phyloP scores from a whole-genome alignment of 2,113 vertebrate genomes.

The Corythaixoides concolor region DNA sequence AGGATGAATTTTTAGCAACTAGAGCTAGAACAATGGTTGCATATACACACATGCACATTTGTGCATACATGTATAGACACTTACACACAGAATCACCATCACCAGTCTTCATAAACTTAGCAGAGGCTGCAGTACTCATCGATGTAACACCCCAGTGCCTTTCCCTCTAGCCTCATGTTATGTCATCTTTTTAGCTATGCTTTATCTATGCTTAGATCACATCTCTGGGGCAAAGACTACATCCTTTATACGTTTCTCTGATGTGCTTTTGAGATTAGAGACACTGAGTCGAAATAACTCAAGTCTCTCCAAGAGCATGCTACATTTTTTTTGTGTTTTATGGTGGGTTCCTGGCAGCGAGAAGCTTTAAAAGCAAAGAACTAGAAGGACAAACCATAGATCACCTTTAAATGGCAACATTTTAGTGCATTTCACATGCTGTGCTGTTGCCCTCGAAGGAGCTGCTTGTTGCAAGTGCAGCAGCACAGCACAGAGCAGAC shows the following conservation, averaged over 20 bases:
- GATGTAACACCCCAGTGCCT: background rate
- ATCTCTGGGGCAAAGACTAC: background rate
- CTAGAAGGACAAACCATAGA: background rate
- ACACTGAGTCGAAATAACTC: background rate
- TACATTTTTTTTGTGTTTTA: slow-evolving; percentile 20
- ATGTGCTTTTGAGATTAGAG: slow-evolving; percentile 37
- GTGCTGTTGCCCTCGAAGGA: background rate
- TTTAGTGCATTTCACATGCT: background rate
- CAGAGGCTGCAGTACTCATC: background rate
- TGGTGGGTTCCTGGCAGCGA: background rate
- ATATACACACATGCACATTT: background rate
- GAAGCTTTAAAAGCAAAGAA: slow-evolving; percentile 21
- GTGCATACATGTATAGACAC: background rate
- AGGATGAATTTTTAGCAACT: background rate
- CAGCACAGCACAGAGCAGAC: background rate
- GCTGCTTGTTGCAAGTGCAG: background rate
- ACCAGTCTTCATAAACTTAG: background rate
- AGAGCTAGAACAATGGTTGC: background rate
- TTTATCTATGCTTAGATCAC: slow-evolving; percentile 25
- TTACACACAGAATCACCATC: background rate
- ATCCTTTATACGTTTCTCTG: slow-evolving; percentile 15
- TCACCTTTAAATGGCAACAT: slow-evolving; percentile 5
- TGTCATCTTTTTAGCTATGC: slow-evolving; percentile 1
- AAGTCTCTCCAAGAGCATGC: background rate
- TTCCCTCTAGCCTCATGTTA: background rate